Evolutionary conservation across 92 coral and sea anemone genomes (phyloP), one percentile per base, ranked within the genome.

Genomic region (Epizoanthus ramosus): DNA sequence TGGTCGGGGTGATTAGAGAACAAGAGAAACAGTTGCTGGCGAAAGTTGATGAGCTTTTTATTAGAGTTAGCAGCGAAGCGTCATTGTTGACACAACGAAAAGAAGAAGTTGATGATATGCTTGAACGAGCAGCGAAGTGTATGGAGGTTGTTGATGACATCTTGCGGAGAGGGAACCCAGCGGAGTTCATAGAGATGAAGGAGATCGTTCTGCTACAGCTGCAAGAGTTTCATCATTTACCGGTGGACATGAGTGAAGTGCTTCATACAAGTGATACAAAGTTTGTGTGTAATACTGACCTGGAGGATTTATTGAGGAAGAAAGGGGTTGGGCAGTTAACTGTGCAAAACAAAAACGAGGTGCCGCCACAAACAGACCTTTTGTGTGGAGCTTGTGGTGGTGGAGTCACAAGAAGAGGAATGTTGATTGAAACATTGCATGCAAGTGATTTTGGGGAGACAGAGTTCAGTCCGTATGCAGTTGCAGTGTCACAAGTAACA

Each of bases 401-500:
- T 22, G 58, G 23, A n/a, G 39, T 19, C 33, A 19, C 41, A 13
- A 41, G 61, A 47, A 39, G 54, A 39, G 82, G 71, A 41, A 43
- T 24, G 6, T 60, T 77, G 71, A 13, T 77, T 61, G 54, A 77
- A 39, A 77, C 82, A 8, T 31, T 60, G 14, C 1, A 23, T 21
- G 82, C 82, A 37, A 60, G 82, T 21, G 82, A 77, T 59, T 77
- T 77, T 60, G 82, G 82, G 41, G 53, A 59, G 25, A 37, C 39
- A 16, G 82, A 61, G 22, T 77, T 77, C 58, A n/a, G 39, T 21
- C 82, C 82, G 5, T 77, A 21, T 77, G 82, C 82, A 59, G 82
- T 77, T 77, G 70, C 82, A 61, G 71, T 61, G 39, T 77, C 82
- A 22, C 82, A 77, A 14, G 5, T 22, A 41, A 77, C 82, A 60